phyloP scores from a whole-genome alignment of 2,888 invertebrate genomes.

The Agriopis leucophaearia region DNA sequence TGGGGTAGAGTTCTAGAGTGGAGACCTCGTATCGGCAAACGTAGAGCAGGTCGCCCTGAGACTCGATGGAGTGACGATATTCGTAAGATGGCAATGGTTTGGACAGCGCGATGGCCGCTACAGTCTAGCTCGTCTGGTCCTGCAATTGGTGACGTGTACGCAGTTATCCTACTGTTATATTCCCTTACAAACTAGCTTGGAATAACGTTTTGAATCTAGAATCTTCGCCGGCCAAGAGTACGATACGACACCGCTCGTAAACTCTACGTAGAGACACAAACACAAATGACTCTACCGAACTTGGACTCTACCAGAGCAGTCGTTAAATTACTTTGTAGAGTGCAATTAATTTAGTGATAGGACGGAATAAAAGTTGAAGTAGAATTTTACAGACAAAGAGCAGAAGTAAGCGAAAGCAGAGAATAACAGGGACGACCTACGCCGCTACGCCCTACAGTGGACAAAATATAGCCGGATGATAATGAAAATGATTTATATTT shows the following conservation, averaged over 20 bases:
- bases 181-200: slow-evolving; percentile 44
- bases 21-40: no score
- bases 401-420: not conserved
- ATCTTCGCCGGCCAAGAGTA: slow-evolving; percentile 74
- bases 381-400: not conserved
- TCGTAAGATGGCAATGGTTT: no score
- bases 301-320: slow-evolving; percentile 56
- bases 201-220: slow-evolving; percentile 77
- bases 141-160: no score
- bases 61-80: no score
- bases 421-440: not conserved
- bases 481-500: no score
- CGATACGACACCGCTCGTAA: slow-evolving; percentile 82
- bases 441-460: no score
- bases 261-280: slow-evolving; percentile 72
- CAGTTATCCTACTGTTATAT: slow-evolving; percentile 11
- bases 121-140: no score
- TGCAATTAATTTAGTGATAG: slow-evolving; percentile 14
- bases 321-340: slow-evolving; percentile 43
- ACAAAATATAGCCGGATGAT: no score
- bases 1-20: no score
- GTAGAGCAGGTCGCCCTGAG: no score
- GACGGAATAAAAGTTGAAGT: not conserved
- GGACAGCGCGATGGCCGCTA: no score
- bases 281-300: slow-evolving; percentile 68